Evolutionary conservation across 2,113 vertebrate species (phyloP).

Genomic region (Cromileptes altivelis): DNA sequence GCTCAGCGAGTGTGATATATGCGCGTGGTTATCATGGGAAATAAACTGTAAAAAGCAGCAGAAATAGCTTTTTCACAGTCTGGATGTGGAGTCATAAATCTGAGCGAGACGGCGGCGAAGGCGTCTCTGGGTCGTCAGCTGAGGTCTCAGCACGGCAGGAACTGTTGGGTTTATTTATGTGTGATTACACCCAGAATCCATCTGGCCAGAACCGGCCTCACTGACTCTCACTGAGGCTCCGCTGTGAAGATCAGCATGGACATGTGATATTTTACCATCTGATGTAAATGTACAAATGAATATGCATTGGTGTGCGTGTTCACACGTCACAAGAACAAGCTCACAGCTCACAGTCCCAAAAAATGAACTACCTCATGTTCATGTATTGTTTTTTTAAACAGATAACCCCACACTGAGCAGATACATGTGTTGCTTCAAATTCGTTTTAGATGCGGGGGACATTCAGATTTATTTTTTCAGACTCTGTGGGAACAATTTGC

Average conservation of each 20-base stretch:
- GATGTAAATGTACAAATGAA: no score
- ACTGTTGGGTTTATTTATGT: constrained; percentile 39
- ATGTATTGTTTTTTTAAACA: no score
- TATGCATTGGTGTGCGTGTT: no score
- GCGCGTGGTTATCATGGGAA: constrained; percentile 65
- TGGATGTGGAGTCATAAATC: constrained; percentile 39
- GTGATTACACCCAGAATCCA: constrained; percentile 36
- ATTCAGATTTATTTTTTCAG: no score
- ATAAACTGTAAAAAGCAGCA: constrained; percentile 65
- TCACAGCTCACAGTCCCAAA: no score
- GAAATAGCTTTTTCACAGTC: constrained; percentile 50
- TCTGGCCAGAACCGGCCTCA: not conserved
- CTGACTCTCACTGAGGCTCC: not conserved
- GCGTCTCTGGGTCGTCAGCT: constrained; percentile 34
- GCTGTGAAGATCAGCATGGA: not conserved
- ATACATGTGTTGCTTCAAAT: no score
- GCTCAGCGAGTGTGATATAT: constrained; percentile 29
- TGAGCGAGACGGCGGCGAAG: constrained; percentile 25
- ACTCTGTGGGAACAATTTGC: no score
- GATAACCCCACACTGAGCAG: no score
- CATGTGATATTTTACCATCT: not conserved
- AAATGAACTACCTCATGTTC: no score
- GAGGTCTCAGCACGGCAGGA: constrained; percentile 21
- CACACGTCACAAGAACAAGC: no score
- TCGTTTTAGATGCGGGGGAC: no score